Percentiles rank a stretch among this genome's conserved stretches.
Evolutionary conservation across 2,797 vertebrate species (phyloP).

Genomic region (Bradypodion pumilum): DNA sequence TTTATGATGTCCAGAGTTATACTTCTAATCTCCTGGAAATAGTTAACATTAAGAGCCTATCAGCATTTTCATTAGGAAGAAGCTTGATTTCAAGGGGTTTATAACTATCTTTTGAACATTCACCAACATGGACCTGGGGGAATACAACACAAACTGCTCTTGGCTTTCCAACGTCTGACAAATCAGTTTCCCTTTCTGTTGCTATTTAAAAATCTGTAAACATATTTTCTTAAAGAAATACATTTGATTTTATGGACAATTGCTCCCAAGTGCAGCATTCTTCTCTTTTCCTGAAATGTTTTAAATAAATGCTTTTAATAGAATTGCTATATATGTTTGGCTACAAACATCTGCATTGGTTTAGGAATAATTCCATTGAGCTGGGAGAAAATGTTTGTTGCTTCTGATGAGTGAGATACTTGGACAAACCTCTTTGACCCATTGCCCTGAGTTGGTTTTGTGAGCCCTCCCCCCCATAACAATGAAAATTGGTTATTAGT

Average conservation of each 20-base stretch:
- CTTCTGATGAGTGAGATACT: slow-evolving; percentile 22
- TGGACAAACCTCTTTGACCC: neutral
- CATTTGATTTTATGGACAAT: neutral
- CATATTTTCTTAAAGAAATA: slow-evolving; percentile 20
- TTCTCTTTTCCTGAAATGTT: slow-evolving; percentile 29
- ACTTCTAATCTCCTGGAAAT: slow-evolving; percentile 68
- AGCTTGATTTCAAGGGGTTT: slow-evolving; percentile 71
- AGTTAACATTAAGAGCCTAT: slow-evolving; percentile 76
- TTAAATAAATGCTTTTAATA: slow-evolving; percentile 31
- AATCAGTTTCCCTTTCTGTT: slow-evolving; percentile 34
- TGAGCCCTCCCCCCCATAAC: too few species aligned
- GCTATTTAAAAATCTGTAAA: slow-evolving; percentile 24
- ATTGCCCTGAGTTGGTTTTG: neutral
- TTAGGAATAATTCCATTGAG: slow-evolving; percentile 12
- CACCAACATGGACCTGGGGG: slow-evolving; percentile 51
- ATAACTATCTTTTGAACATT: slow-evolving; percentile 60
- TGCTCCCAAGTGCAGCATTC: slow-evolving; percentile 1
- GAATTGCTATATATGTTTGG: slow-evolving; percentile 34
- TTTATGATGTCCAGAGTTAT: slow-evolving; percentile 73
- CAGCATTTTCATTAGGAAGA: slow-evolving; percentile 73
- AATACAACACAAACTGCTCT: neutral
- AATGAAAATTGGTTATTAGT: too few species aligned
- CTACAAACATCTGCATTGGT: slow-evolving; percentile 25
- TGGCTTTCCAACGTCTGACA: slow-evolving; percentile 13
- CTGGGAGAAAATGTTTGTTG: slow-evolving; percentile 1